These are phyloP conservation scores for Diploptera punctata DNA, from an alignment of 2,888 invertebrate genomes.

Conservation along the genomic window DNA sequence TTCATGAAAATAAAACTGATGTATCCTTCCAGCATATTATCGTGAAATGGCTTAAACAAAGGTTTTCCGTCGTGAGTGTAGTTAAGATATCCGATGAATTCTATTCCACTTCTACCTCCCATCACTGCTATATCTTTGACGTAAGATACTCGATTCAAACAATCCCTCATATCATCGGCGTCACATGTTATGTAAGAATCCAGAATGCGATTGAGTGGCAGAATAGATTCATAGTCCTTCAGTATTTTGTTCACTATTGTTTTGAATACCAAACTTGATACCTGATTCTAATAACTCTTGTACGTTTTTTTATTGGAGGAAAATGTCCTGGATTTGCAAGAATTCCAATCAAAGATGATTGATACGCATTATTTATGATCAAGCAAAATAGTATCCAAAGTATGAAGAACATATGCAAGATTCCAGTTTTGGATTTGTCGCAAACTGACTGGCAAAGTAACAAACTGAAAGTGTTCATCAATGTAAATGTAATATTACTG, in stretches of 20 bases:
- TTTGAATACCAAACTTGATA: neutral
- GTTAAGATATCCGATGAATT: neutral
- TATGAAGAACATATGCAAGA: neutral
- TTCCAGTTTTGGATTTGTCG: neutral
- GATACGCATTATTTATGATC: neutral
- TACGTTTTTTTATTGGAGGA: neutral
- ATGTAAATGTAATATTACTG: neutral
- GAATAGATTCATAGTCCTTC: neutral
- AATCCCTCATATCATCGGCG: neutral
- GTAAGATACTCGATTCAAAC: neutral
- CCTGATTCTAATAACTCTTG: neutral
- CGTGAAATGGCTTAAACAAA: neutral
- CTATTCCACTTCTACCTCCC: neutral
- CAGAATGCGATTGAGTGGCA: neutral
- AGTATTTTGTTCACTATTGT: neutral
- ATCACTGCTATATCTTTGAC: neutral
- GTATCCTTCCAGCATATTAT: neutral
- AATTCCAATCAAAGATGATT: neutral
- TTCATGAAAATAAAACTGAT: neutral
- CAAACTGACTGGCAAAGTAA: neutral
- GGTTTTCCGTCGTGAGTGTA: neutral
- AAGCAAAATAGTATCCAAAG: neutral
- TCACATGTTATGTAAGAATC: neutral
- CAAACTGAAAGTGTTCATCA: neutral
- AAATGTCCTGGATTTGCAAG: neutral